Base-by-base conservation (phyloP, 2,797 vertebrate genomes). In the Falco biarmicus region DNA sequence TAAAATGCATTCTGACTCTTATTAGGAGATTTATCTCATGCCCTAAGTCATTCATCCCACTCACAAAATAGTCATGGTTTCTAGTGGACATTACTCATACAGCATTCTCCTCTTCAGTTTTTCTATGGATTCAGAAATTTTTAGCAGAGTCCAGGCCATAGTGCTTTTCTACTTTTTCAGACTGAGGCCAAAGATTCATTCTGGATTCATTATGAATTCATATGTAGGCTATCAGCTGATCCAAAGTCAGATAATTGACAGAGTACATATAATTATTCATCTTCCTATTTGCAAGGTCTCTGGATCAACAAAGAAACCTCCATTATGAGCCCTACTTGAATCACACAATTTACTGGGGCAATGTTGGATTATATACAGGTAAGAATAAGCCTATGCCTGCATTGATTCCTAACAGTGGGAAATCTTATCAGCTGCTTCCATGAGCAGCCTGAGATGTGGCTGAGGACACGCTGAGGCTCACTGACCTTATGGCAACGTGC, bases 201-300 rank as follows among this genome's bases (percentile, higher is more conserved):
- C 80, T 77, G 85, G 87, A 81, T 88, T 88, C 83, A 90, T 97
- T 95, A 90, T 7, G 6, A 94, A 95, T 95, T 93, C 69, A 84
- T 86, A 54, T 51, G 63, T 68, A 75, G 83, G 53, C 37, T 90
- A 53, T 74, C 90, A 95, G 82, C 69, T 90, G 93, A 94, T 95
- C 85, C n/a, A 50, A 91, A 93, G 45, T 64, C 57, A 91, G 73
- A 32, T 90, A 96, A 95, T 93, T 94, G 93, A 86, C 83, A 91
- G 76, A 95, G 83, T 91, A 94, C 94, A 95, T 88, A 95, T 89
- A 95, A 97, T 96, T 96, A 96, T 91, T 91, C 90, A 75, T 57
- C 76, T 51, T 96, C 84, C 80, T 95, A 54, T 96, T 97, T 95
- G 90, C 83, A 93, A 81, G 95, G 90, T 91, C 83, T 78, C 90